Conservation (phyloP, 1,140 invertebrate species). For the Grapholita molesta region DNA sequence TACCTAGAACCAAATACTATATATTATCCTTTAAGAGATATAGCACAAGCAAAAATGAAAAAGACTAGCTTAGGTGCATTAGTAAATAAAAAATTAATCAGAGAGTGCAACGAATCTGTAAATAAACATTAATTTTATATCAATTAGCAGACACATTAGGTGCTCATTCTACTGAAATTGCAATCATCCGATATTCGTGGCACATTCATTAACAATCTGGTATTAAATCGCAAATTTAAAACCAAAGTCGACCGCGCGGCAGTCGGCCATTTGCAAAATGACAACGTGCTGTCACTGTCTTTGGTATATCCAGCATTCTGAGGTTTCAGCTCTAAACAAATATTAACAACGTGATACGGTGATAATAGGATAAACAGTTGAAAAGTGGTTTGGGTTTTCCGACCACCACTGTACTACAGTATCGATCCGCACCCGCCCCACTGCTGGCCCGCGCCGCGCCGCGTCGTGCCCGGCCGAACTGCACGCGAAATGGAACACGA, state of each 20-base stretch:
- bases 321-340: not conserved
- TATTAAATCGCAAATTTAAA: conserved; percentile 6
- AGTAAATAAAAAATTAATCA: not conserved
- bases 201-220: not conserved
- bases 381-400: conserved; percentile 63
- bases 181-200: not conserved
- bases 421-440: conserved; percentile 62
- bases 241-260: not conserved
- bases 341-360: conserved; percentile 33
- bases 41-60: too few relatives aligned
- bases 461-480: conserved; percentile 23
- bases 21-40: too few relatives aligned
- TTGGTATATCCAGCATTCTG: not conserved
- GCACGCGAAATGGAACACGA: conserved; percentile 51
- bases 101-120: not conserved
- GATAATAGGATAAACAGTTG: conserved; percentile 36
- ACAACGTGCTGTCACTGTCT: not conserved
- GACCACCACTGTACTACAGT: conserved; percentile 38
- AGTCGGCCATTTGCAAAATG: not conserved
- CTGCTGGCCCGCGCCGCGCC: conserved; percentile 44
- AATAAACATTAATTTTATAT: not conserved
- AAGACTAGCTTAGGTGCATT: too few relatives aligned
- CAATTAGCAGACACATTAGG: not conserved
- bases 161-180: not conserved
- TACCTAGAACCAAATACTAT: too few relatives aligned